Percentiles rank a stretch among this genome's conserved stretches.
Conservation (phyloP, 2,113 vertebrate species). For the Tupaia chinensis region DNA sequence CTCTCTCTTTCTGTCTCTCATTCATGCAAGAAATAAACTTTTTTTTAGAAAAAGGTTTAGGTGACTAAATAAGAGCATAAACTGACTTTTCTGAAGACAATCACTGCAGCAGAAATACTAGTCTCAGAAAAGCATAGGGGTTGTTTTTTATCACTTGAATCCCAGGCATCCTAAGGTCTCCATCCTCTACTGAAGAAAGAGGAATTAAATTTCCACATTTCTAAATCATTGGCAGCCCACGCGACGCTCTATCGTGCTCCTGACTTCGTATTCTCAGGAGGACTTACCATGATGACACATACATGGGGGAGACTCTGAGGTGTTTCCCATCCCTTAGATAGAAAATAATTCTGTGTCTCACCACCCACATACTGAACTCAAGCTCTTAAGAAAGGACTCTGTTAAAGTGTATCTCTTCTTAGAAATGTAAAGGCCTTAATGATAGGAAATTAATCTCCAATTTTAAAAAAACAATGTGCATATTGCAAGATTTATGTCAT, state of each 20-base stretch:
- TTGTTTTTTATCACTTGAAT: neutral
- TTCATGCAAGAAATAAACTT: too few relatives aligned
- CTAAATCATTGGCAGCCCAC: neutral
- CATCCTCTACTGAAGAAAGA: neutral
- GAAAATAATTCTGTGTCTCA: neutral
- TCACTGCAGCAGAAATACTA: neutral
- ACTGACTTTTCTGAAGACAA: neutral
- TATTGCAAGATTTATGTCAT: neutral
- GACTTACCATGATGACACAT: neutral
- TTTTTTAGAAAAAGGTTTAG: neutral
- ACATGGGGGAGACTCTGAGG: neutral
- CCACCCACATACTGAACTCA: neutral
- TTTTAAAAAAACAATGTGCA: neutral
- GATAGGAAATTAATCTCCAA: neutral
- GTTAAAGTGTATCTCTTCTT: neutral
- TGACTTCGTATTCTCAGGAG: neutral
- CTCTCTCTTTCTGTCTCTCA: too few relatives aligned
- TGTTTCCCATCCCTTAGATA: neutral
- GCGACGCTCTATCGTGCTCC: neutral
- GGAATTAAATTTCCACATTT: neutral
- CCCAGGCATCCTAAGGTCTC: neutral
- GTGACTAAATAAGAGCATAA: neutral
- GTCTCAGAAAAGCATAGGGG: neutral
- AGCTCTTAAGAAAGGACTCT: neutral
- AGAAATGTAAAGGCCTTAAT: neutral